Conservation (phyloP, 2,797 vertebrate genomes). For the Lindbergichthys nudifrons region DNA sequence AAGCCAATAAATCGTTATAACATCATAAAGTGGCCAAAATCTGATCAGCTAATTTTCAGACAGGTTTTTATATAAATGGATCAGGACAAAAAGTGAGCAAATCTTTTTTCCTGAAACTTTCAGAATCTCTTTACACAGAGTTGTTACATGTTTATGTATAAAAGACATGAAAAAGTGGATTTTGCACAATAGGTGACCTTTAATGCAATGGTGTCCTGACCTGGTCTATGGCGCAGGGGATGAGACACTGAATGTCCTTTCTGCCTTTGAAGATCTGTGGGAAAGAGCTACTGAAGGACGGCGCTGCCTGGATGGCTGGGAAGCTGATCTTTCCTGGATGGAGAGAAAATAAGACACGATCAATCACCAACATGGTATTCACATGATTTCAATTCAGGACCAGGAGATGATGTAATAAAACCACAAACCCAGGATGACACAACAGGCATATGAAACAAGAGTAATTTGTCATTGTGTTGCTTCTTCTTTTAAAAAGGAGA, state of each 20-base stretch:
- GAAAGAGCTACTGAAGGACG: conserved; percentile 96
- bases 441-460: not conserved
- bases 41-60: too few relatives aligned
- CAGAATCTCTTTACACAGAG: too few relatives aligned
- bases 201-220: conserved; percentile 68
- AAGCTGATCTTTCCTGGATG: conserved; percentile 96
- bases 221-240: conserved; percentile 98
- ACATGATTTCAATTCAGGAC: not conserved
- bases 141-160: too few relatives aligned
- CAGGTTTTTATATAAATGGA: too few relatives aligned
- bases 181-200: too few relatives aligned
- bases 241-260: conserved; percentile 94
- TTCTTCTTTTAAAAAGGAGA: too few relatives aligned
- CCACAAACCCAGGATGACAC: not conserved
- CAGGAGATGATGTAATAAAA: not conserved
- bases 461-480: not conserved
- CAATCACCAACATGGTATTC: not conserved
- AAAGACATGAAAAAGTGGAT: too few relatives aligned
- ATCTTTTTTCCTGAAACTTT: too few relatives aligned
- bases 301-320: conserved; percentile 96
- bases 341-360: not conserved
- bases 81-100: too few relatives aligned
- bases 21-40: too few relatives aligned
- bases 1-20: too few relatives aligned
- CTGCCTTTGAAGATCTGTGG: conserved; percentile 92